Base-by-base conservation (phyloP, 2,888 invertebrate genomes). In the Cataglyphis cursor region DNA sequence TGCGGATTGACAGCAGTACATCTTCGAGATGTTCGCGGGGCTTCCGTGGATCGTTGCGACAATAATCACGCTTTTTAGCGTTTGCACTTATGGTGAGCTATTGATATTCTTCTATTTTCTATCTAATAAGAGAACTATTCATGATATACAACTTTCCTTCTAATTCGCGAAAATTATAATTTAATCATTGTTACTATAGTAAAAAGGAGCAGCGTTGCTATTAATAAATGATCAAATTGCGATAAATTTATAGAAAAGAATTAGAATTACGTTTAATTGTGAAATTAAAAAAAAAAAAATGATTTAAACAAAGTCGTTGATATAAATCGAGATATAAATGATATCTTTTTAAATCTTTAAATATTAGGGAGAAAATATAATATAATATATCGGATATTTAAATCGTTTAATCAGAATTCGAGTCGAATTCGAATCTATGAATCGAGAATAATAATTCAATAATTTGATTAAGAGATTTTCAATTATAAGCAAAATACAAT, bases 1-100 rank as follows among this genome's bases (percentile, higher is more conserved):
- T 31, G 59, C 35, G 44, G 44, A 78, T 44, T 21, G 31, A 6
- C 21, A 44, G 12, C n/a, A 41, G 12, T n/a, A 66, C 12, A 31
- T 73, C 31, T 51, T 8, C 31, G 10, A 78, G n/a, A 78, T 78
- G 78, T 78, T 57, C 4, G 35, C 8, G 18, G 59, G 31, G 59
- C 21, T 21, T 10, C 41, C 74, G 12, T 59, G 73, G 31, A 0
- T 59, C 9, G 18, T 41, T 1, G 57, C 31, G 18, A 59, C 57
- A n/a, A 18, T 41, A 31, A 18, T 59, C 1, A 3, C 78, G 3
- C 21, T 78, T 44, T 18, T 78, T 44, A 44, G 59, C 12, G 44
- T 72, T 72, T 44, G 12, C 12, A 38, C 38, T 5, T 44, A 44
- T 0, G 78, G 78, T 78, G 18, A 78, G 78, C 0, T 18, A 78